Conservation (phyloP, 2,113 vertebrate genomes). For the Notothenia coriiceps region DNA sequence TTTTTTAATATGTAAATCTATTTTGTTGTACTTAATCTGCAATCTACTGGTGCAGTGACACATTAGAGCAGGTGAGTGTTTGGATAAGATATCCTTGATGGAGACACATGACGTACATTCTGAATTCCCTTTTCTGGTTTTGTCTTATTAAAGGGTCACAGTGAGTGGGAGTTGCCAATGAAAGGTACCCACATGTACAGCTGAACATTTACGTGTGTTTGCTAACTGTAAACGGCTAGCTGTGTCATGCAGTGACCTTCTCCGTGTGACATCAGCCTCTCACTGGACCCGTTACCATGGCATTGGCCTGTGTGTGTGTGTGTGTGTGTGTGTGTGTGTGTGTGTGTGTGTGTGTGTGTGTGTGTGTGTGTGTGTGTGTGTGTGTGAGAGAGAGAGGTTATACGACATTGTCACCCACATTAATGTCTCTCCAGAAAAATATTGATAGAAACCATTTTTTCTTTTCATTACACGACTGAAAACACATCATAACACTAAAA, state of each 20-base stretch:
- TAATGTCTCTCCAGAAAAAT: neutral
- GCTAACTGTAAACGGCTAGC: neutral
- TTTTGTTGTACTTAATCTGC: no score
- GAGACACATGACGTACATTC: neutral
- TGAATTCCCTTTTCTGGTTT: neutral
- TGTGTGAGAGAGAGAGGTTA: neutral
- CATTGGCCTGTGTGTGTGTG: slow-evolving; percentile 1
- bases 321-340: slow-evolving; percentile 1
- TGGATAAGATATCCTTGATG: neutral
- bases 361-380: slow-evolving; percentile 1
- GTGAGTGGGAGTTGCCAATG: neutral
- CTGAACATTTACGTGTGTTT: neutral
- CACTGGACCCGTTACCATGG: slow-evolving; percentile 29
- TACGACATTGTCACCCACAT: neutral
- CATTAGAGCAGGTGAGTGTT: no score
- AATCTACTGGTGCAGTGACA: no score
- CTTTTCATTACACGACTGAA: neutral
- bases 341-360: neutral
- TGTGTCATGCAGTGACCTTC: slow-evolving; percentile 1
- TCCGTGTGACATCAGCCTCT: slow-evolving; percentile 33
- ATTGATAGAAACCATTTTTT: slow-evolving; percentile 11
- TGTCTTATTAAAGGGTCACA: neutral
- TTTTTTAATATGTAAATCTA: no score
- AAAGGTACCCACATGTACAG: neutral
- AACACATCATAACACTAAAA: neutral